Percentiles rank a stretch among this genome's conserved stretches.
Conservation (phyloP, 2,888 invertebrate species). For the Anthophora plumipes region DNA sequence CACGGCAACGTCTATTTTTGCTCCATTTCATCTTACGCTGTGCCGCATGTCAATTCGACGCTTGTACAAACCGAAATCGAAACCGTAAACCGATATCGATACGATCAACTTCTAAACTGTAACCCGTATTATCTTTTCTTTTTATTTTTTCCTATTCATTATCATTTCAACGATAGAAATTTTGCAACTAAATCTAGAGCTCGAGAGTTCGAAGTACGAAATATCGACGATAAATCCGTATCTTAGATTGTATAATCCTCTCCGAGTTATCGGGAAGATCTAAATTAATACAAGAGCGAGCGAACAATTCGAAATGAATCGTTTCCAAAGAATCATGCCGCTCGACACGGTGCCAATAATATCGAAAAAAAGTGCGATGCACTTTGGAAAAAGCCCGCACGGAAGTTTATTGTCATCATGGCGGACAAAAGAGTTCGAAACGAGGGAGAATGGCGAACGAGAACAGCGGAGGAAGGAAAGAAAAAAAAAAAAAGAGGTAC, state of each 20-base stretch:
- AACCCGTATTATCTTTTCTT: no score
- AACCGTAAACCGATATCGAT: neutral
- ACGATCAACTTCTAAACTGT: no score
- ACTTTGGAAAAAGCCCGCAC: neutral
- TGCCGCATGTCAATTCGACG: slow-evolving; percentile 8
- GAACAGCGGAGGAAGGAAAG: no score
- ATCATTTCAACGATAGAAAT: no score
- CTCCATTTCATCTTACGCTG: slow-evolving; percentile 24
- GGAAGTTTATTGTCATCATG: neutral
- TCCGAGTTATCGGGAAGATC: no score
- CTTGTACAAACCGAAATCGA: neutral
- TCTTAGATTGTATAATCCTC: no score
- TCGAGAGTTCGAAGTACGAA: no score
- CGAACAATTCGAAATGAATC: neutral
- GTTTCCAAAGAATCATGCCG: neutral
- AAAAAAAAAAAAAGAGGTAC: neutral
- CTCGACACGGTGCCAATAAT: no score
- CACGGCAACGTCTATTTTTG: slow-evolving; percentile 41
- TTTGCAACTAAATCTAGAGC: no score
- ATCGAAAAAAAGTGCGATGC: neutral
- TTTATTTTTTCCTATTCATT: no score
- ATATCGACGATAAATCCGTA: no score
- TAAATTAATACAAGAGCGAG: neutral
- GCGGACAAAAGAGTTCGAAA: neutral
- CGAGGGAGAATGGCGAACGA: neutral